These are phyloP conservation scores for Spondyliosoma cantharus DNA, from an alignment of 2,797 vertebrate species.

Conservation along the genomic window DNA sequence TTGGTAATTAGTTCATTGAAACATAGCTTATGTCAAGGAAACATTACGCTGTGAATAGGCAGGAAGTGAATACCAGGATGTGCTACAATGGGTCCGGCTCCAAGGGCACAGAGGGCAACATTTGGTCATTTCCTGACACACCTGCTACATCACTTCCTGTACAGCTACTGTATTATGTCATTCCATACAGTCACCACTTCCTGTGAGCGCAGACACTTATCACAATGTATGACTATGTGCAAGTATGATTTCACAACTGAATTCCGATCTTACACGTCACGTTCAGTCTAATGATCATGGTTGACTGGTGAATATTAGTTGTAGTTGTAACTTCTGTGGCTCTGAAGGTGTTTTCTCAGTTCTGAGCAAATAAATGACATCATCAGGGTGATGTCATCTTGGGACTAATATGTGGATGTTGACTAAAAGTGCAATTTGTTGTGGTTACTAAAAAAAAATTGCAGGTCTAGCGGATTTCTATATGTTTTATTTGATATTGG, in stretches of 20 bases:
- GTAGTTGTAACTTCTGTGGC: background rate
- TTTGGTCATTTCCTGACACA: constrained; percentile 82
- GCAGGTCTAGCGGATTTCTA: too few relatives aligned
- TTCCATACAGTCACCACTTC: constrained; percentile 50
- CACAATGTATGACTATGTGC: background rate
- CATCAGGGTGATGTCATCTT: constrained; percentile 4
- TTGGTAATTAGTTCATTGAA: constrained; percentile 52
- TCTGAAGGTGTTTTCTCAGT: background rate
- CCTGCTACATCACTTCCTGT: constrained; percentile 72
- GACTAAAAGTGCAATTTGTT: too few relatives aligned
- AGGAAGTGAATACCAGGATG: constrained; percentile 80
- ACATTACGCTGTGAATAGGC: constrained; percentile 69
- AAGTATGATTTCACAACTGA: constrained; percentile 3
- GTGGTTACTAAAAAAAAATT: too few relatives aligned
- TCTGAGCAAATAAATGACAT: constrained; percentile 5
- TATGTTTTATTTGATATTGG: too few relatives aligned
- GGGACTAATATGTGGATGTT: too few relatives aligned
- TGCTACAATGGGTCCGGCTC: constrained; percentile 75
- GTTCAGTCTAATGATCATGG: background rate
- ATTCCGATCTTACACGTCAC: background rate
- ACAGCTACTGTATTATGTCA: constrained; percentile 74
- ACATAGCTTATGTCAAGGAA: constrained; percentile 67
- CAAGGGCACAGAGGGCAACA: constrained; percentile 61
- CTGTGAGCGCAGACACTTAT: constrained; percentile 31
- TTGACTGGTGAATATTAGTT: background rate